A percentile compares a stretch with the other conserved stretches of the same genome.
Conservation (phyloP, 2,797 vertebrate species). For the Limosa lapponica region DNA sequence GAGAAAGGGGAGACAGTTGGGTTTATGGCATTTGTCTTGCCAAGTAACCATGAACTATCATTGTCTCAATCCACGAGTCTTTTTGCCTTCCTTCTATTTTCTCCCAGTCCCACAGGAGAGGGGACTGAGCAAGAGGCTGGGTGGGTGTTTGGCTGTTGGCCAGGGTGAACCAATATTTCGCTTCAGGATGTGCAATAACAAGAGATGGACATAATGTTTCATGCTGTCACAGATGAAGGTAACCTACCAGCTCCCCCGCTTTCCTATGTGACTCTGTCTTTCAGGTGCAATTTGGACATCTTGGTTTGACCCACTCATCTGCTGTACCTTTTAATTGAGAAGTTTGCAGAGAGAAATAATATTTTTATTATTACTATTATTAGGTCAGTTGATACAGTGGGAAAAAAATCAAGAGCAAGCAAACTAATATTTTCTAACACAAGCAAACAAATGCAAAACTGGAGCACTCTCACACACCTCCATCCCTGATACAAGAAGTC, state of each 20-base stretch:
- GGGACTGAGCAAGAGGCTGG: background rate
- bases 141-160: background rate
- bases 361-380: background rate
- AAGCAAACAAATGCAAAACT: background rate
- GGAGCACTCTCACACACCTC: fast-evolving
- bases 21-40: background rate
- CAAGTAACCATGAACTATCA: background rate
- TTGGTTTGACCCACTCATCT: background rate
- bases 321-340: background rate
- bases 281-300: background rate
- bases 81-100: background rate
- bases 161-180: background rate
- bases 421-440: background rate
- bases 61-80: background rate
- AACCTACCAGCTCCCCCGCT: background rate
- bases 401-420: background rate
- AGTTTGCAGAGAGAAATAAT: background rate
- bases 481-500: fast-evolving
- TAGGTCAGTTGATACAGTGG: background rate
- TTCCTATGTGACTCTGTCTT: background rate
- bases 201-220: background rate
- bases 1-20: background rate
- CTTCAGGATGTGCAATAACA: background rate
- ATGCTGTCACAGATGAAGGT: background rate
- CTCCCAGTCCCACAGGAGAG: background rate